Conservation (phyloP, 2,888 invertebrate species). For the Ormyrus labotus region DNA sequence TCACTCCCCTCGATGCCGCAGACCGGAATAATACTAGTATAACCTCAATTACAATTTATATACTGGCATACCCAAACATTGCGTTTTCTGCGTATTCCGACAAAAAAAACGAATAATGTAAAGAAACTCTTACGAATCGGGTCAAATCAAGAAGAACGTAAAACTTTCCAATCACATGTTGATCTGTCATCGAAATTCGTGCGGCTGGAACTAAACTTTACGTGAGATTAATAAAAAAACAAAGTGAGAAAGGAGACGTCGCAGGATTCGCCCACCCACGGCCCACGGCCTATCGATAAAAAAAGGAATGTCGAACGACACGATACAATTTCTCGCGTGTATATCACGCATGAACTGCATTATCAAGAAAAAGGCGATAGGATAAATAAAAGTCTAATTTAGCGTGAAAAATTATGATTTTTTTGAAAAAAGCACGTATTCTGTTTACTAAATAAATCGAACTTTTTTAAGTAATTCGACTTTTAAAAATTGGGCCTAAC, state of each 20-base stretch:
- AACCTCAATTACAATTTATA: constrained; percentile 28
- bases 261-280: constrained; percentile 52
- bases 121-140: constrained; percentile 33
- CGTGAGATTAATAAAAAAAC: constrained; percentile 37
- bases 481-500: too few species aligned
- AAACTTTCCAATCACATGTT: constrained; percentile 43
- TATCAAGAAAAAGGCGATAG: too few species aligned
- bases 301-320: constrained; percentile 46
- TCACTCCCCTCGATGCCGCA: too few species aligned
- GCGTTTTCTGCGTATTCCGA: not conserved
- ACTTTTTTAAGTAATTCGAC: too few species aligned
- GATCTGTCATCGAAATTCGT: constrained; percentile 52
- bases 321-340: constrained; percentile 29
- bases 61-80: not conserved
- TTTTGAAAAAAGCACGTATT: too few species aligned
- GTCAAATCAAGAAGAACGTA: constrained; percentile 26
- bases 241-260: constrained; percentile 10
- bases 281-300: constrained; percentile 53
- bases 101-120: not conserved
- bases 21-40: constrained; percentile 14
- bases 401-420: too few species aligned
- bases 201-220: constrained; percentile 20
- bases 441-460: too few species aligned
- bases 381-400: too few species aligned
- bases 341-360: too few species aligned